A percentile compares a stretch with the other conserved stretches of the same genome.
phyloP scores from a whole-genome alignment of 2,888 invertebrate genomes.

The Euzophera pinguis region DNA sequence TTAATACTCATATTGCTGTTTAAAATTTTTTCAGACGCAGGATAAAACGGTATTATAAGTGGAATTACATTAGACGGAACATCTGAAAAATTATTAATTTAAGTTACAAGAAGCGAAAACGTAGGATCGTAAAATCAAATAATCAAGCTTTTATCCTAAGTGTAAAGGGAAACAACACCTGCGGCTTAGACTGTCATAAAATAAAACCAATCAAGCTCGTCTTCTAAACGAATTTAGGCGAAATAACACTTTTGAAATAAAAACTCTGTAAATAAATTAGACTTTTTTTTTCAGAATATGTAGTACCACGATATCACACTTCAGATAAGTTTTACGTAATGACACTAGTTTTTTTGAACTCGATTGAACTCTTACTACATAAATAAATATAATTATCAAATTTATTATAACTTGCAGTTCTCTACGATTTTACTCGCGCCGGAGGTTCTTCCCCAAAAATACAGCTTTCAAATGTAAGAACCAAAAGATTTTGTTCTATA shows the following conservation, averaged over 20 bases:
- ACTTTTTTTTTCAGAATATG: neutral
- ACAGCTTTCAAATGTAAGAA: too few relatives aligned
- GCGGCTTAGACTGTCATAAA: constrained; percentile 5
- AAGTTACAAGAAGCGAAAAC: neutral
- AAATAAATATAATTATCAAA: too few relatives aligned
- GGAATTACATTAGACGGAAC: neutral
- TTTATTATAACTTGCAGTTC: too few relatives aligned
- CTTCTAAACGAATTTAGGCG: neutral
- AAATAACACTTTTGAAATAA: neutral
- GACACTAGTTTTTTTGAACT: too few relatives aligned
- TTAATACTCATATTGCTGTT: too few relatives aligned
- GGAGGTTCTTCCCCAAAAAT: too few relatives aligned
- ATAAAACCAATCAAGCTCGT: constrained; percentile 1
- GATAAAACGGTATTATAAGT: neutral
- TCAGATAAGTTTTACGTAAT: too few relatives aligned
- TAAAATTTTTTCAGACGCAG: too few relatives aligned
- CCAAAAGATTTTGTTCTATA: too few relatives aligned
- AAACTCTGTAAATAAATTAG: neutral
- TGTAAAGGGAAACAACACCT: constrained; percentile 5
- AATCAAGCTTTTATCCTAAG: constrained; percentile 7
- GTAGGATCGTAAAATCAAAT: constrained; percentile 6
- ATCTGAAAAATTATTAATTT: neutral
- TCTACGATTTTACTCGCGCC: too few relatives aligned
- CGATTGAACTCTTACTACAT: too few relatives aligned
- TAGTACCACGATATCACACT: too few relatives aligned